These are phyloP conservation scores for Ctenomys sociabilis DNA, from an alignment of 2,113 vertebrate genomes.

Conservation along the genomic window DNA sequence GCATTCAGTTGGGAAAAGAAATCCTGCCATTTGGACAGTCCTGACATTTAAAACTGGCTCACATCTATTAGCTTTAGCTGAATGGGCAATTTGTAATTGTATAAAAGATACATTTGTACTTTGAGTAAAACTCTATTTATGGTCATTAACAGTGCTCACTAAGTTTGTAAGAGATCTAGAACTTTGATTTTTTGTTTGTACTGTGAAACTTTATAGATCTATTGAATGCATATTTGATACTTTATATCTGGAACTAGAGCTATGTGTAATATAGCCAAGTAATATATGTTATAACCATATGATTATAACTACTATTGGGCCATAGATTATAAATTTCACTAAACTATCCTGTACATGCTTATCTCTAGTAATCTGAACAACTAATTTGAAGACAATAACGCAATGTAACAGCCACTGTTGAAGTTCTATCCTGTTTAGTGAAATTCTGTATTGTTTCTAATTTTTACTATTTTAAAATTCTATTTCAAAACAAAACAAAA, in stretches of 20 bases:
- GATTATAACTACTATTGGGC: neutral
- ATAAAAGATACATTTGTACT: neutral
- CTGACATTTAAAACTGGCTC: neutral
- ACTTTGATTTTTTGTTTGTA: neutral
- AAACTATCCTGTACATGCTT: too few species aligned
- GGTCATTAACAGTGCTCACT: neutral
- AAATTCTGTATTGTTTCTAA: too few species aligned
- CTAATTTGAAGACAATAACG: too few species aligned
- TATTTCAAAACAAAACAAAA: too few species aligned
- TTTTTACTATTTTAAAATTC: too few species aligned
- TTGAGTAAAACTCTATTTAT: neutral
- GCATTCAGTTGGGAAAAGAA: neutral
- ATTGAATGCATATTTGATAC: neutral
- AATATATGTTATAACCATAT: neutral
- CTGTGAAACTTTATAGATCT: neutral
- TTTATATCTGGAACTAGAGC: too few species aligned
- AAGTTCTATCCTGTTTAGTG: too few species aligned
- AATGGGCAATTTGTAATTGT: neutral
- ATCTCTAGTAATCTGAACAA: too few species aligned
- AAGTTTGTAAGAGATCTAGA: neutral
- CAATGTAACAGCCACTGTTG: too few species aligned
- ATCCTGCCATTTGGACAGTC: neutral
- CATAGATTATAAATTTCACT: neutral
- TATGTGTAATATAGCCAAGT: too few species aligned
- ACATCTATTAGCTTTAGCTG: neutral